phyloP scores from a whole-genome alignment of 2,797 vertebrate species.

The Propithecus deckenii region DNA sequence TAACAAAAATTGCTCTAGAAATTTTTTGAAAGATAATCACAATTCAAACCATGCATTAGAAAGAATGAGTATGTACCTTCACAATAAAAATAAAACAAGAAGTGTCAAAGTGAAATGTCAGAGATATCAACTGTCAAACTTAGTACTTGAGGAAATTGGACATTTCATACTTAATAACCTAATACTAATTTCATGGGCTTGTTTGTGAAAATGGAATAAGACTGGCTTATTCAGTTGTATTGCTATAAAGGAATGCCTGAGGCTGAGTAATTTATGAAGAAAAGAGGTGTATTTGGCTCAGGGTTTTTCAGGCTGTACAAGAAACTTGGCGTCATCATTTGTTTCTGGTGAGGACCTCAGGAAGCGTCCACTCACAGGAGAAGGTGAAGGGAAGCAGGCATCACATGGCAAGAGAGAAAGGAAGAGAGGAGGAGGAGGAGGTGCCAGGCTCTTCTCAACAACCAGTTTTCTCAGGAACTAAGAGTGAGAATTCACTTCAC shows the following conservation, averaged over 20 bases:
- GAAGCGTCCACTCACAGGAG: neutral
- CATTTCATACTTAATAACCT: neutral
- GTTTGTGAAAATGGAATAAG: neutral
- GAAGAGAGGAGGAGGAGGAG: neutral
- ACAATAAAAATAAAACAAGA: no score
- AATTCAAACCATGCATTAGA: no score
- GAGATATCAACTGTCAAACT: no score
- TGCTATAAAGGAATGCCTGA: neutral
- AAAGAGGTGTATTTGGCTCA: neutral
- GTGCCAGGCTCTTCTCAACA: neutral
- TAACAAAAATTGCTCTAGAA: no score
- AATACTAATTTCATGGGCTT: neutral
- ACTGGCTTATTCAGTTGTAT: neutral
- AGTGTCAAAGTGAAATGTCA: no score
- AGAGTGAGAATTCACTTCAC: neutral
- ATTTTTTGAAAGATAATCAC: no score
- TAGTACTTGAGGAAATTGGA: no score
- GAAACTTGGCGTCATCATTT: neutral
- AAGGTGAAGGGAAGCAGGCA: neutral
- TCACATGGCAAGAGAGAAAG: neutral
- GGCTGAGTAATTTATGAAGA: neutral
- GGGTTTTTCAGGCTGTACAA: neutral
- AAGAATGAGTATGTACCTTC: no score
- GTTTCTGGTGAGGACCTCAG: neutral
- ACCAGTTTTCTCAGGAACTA: neutral